Conservation (phyloP, 2,113 vertebrate species). For the Pionites leucogaster region DNA sequence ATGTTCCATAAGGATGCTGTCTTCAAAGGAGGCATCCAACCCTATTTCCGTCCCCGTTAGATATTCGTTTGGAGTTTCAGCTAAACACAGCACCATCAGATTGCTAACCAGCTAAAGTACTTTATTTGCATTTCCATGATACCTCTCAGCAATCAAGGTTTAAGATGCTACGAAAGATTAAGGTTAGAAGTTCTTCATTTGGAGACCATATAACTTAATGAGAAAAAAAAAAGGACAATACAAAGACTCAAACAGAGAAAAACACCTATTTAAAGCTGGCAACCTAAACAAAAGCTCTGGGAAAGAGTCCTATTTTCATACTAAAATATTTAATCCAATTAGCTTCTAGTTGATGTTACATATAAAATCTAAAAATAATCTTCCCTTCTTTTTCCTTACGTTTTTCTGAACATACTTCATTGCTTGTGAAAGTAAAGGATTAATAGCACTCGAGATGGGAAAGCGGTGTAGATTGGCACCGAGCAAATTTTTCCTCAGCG, state of each 20-base stretch:
- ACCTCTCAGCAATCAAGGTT: neutral
- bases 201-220: neutral
- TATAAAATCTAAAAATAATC: slow-evolving; percentile 56
- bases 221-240: slow-evolving; percentile 36
- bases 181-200: neutral
- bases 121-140: neutral
- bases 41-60: neutral
- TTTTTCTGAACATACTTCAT: neutral
- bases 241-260: slow-evolving; percentile 41
- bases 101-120: neutral
- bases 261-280: slow-evolving; percentile 31
- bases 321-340: slow-evolving; percentile 55
- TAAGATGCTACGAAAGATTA: neutral
- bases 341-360: slow-evolving; percentile 46
- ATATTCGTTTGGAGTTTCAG: neutral
- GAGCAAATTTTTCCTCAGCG: neutral
- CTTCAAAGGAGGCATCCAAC: neutral
- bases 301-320: slow-evolving; percentile 18
- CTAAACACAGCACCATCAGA: neutral
- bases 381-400: neutral
- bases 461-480: neutral
- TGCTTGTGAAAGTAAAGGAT: slow-evolving; percentile 20
- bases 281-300: slow-evolving; percentile 29
- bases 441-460: neutral
- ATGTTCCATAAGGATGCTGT: slow-evolving; percentile 22